phyloP scores from a whole-genome alignment of 2,113 vertebrate genomes.

The Pardalotus punctatus region DNA sequence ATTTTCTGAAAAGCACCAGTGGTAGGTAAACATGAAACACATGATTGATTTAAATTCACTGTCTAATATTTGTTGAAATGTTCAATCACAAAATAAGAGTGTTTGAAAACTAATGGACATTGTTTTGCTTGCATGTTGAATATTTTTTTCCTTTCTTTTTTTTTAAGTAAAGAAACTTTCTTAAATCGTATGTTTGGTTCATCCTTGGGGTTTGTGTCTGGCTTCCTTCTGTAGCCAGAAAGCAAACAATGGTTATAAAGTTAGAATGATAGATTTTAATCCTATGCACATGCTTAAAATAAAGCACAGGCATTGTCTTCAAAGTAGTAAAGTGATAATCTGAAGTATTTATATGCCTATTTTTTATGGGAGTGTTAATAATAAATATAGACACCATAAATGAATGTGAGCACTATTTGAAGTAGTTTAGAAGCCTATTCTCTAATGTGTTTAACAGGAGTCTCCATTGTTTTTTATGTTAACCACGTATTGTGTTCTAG shows the following conservation, averaged over 20 bases:
- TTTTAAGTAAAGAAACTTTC: background rate
- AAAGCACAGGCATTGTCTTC: background rate
- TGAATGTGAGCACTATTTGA: background rate
- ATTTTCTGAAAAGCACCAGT: slow-evolving; percentile 90
- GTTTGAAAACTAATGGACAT: background rate
- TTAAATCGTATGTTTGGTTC: background rate
- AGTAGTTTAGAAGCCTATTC: background rate
- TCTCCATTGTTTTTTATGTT: background rate
- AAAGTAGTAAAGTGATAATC: background rate
- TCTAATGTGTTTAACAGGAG: background rate
- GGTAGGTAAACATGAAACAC: slow-evolving; percentile 77
- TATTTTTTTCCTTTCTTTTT: background rate
- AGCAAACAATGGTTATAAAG: background rate
- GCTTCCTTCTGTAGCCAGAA: background rate
- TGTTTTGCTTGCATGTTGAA: background rate
- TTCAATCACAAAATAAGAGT: background rate
- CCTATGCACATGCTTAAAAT: background rate
- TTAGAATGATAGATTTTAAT: background rate
- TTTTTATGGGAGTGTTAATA: background rate
- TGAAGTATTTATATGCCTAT: background rate
- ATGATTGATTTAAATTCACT: background rate
- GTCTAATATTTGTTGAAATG: background rate
- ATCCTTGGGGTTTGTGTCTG: background rate
- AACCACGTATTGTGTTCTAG: slow-evolving; percentile 65
- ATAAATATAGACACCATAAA: background rate